phyloP scores from a whole-genome alignment of 2,113 vertebrate genomes.

The Eublepharis macularius region DNA sequence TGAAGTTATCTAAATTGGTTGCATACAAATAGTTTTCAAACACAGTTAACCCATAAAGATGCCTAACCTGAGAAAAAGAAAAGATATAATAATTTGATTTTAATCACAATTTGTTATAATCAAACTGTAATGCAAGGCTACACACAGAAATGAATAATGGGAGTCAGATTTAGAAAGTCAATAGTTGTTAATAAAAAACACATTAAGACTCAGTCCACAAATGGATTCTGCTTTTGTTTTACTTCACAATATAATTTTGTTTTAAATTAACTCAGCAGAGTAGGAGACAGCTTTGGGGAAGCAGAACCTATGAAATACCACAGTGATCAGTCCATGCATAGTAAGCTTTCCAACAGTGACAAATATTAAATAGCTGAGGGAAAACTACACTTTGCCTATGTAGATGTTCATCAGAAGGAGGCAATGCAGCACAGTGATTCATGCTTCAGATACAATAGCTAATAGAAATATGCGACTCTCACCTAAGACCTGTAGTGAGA shows the following conservation, averaged over 20 bases:
- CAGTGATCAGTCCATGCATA: neutral
- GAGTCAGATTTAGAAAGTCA: neutral
- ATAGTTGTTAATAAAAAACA: constrained; percentile 6
- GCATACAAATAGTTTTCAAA: constrained; percentile 96
- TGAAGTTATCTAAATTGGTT: constrained; percentile 79
- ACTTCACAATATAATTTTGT: neutral
- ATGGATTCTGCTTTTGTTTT: neutral
- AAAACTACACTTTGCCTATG: neutral
- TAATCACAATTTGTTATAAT: neutral
- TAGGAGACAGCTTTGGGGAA: neutral
- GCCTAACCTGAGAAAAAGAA: constrained; percentile 80
- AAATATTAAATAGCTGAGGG: neutral
- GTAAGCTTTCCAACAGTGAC: neutral
- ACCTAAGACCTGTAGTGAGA: no score
- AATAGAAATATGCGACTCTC: no score
- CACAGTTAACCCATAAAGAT: constrained; percentile 87
- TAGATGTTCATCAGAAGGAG: neutral
- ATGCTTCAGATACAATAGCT: neutral
- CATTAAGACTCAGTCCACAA: neutral
- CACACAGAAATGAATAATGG: neutral
- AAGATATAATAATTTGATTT: constrained; percentile 29
- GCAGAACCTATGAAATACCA: neutral
- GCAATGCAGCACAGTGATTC: neutral
- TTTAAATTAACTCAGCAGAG: constrained; percentile 7
- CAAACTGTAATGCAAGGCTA: neutral